These are phyloP conservation scores for Melitaea cinxia DNA, from an alignment of 1,140 invertebrate species.

Conservation along the genomic window DNA sequence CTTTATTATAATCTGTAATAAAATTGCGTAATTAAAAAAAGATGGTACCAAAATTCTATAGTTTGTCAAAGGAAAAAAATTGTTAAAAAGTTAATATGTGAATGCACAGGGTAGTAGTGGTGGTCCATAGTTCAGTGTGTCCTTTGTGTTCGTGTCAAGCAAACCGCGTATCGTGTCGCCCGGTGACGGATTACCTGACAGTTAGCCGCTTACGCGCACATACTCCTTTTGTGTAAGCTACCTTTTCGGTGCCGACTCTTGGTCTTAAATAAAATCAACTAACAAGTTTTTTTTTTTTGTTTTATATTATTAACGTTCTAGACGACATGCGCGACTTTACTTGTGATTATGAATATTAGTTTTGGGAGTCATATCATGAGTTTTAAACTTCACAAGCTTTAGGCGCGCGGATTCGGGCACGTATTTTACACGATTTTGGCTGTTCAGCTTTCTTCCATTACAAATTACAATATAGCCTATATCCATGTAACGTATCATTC, in stretches of 20 bases:
- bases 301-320: background rate
- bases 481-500: no score
- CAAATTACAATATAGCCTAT: no score
- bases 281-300: background rate
- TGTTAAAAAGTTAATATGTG: conserved; percentile 10
- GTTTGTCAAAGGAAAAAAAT: background rate
- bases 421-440: no score
- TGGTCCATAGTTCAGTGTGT: conserved; percentile 35
- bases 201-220: conserved; percentile 63
- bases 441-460: no score
- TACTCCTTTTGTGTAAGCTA: conserved; percentile 44
- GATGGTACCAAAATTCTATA: background rate
- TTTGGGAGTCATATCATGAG: no score
- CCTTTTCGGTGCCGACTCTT: conserved; percentile 34
- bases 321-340: background rate
- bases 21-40: no score
- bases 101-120: conserved; percentile 18
- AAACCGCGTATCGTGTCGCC: conserved; percentile 42
- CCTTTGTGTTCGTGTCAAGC: conserved; percentile 52
- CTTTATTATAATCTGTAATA: no score
- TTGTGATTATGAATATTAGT: no score
- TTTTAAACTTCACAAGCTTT: no score
- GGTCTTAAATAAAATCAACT: conserved; percentile 13
- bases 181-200: conserved; percentile 66
- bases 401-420: no score